A percentile compares a stretch with the other conserved stretches of the same genome.
Evolutionary conservation across 2,888 invertebrate species (phyloP).

Genomic region (Leuctra nigra): DNA sequence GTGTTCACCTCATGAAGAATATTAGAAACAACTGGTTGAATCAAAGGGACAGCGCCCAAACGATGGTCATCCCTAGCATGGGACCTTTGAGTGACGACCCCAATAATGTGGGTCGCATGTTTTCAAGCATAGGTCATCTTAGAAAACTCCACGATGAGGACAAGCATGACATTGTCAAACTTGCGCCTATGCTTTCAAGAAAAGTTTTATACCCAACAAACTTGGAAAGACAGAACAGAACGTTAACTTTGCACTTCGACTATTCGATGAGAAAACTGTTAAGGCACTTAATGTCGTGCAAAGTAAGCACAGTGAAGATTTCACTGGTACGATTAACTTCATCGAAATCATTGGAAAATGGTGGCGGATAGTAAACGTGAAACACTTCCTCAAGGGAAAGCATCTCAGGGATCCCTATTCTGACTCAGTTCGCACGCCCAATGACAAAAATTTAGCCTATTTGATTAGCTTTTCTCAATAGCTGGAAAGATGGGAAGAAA

Average conservation of each 20-base stretch:
- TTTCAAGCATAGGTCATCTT: neutral
- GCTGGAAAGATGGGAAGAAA: neutral
- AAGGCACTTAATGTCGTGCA: neutral
- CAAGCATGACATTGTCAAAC: neutral
- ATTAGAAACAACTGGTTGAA: neutral
- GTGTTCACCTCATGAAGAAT: neutral
- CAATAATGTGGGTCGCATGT: neutral
- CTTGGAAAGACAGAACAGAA: neutral
- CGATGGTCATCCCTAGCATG: neutral
- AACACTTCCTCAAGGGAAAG: neutral
- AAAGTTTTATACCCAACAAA: neutral
- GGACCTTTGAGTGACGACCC: neutral
- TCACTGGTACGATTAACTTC: neutral
- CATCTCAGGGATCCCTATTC: neutral
- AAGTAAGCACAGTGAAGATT: neutral
- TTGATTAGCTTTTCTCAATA: neutral
- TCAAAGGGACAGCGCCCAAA: neutral
- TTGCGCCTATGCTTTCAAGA: neutral
- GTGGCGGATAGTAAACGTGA: neutral
- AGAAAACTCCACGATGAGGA: neutral
- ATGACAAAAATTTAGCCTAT: neutral
- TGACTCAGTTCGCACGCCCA: neutral
- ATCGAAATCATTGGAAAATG: neutral
- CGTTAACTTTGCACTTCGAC: neutral
- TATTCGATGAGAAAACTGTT: slow-evolving; percentile 1